Evolutionary conservation across 2,888 invertebrate genomes (phyloP), one percentile per base, ranked within the genome.

Genomic region (Cataglyphis albicans): DNA sequence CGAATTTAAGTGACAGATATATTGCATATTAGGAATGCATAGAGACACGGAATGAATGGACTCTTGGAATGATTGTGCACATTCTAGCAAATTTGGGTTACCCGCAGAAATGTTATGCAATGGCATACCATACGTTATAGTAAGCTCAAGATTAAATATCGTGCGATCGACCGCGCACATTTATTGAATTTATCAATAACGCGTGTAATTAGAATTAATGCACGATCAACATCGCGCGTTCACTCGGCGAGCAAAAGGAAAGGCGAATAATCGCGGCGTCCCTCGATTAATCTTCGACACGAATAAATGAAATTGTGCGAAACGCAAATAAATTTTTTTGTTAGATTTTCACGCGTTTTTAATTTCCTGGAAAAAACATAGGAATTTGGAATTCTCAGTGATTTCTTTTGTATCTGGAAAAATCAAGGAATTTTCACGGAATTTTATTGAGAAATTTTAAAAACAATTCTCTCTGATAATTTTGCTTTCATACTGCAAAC

Each of bases 171-270:
- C 55, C 12, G 68, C 76, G 55, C 25, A 35, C 38, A 29, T 75
- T 67, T 55, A 38, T 38, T 25, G 29, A 76, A 76, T 68, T 68
- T 68, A 67, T 76, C 76, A 68, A 76, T 68, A 68, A 76, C 68
- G 48, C n/a, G 55, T 55, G 68, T 76, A 67, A 76, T 76, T 76
- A 55, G 68, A 68, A 68, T 76, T 68, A 76, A 76, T 52, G 76
- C 67, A 25, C 67, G 52, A 48, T 52, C 67, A 48, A 59, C 59
- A 59, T 35, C 73, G 25, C 35, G 67, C 35, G 52, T 44, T 44
- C 15, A 44, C 35, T 65, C 29, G 57, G 7, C 52, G 38, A 68
- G 25, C 21, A 57, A 68, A 38, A 18, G 48, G 0, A 32, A 32
- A 21, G 57, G 25, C 41, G 15, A 70, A 68, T 41, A 55, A 52